Evolutionary conservation across 2,888 invertebrate genomes (phyloP).

Genomic region (Ophion costatus): DNA sequence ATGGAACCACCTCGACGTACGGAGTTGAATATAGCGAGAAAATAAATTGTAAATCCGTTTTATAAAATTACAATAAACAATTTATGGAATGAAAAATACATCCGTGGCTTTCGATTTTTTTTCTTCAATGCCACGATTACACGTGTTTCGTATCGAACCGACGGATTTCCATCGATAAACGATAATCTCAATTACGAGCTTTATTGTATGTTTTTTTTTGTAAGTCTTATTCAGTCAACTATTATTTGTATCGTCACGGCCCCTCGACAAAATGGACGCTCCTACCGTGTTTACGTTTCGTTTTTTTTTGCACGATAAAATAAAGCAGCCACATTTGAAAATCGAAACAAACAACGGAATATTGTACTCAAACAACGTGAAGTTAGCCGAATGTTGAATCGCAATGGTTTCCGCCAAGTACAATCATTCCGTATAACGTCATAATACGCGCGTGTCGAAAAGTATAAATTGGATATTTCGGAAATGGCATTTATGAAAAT

Average conservation of each 20-base stretch:
- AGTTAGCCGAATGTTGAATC: constrained; percentile 42
- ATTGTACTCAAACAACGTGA: constrained; percentile 30
- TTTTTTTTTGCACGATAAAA: constrained; percentile 34
- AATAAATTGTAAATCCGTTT: neutral
- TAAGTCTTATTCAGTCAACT: too few species aligned
- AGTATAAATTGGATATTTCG: constrained; percentile 20
- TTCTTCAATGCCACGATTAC: neutral
- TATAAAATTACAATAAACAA: constrained; percentile 14
- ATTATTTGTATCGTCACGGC: neutral
- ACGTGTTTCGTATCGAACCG: neutral
- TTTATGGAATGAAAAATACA: neutral
- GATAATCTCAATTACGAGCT: neutral
- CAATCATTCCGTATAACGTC: constrained; percentile 1
- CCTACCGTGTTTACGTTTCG: neutral
- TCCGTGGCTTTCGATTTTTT: neutral
- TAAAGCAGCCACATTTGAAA: neutral
- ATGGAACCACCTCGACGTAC: neutral
- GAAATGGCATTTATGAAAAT: constrained; percentile 14
- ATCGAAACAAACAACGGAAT: constrained; percentile 12
- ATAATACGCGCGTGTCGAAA: neutral
- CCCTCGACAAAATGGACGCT: neutral
- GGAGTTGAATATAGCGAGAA: neutral
- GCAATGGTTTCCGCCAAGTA: constrained; percentile 24
- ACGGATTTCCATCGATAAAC: neutral
- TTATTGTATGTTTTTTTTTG: too few species aligned